Evolutionary conservation across 2,113 vertebrate genomes (phyloP), one percentile per base, ranked within the genome.

Genomic region (Synchiropus splendidus): DNA sequence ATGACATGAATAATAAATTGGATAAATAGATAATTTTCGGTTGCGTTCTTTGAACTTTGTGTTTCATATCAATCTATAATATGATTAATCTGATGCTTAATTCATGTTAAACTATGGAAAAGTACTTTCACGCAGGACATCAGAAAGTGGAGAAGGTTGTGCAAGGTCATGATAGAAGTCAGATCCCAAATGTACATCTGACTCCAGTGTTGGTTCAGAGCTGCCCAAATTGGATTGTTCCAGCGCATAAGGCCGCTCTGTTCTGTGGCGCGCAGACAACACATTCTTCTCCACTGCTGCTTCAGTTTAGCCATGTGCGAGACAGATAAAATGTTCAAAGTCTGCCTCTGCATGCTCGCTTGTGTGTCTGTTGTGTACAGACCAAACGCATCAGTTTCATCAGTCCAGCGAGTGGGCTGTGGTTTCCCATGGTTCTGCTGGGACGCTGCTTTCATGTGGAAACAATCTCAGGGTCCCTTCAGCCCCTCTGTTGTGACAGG

Each of bases 361-460:
- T n/a, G n/a, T n/a, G n/a, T n/a, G n/a, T n/a, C n/a, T n/a, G n/a
- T n/a, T n/a, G n/a, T n/a, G n/a, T n/a, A n/a, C n/a, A n/a, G n/a
- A n/a, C n/a, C n/a, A n/a, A n/a, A n/a, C n/a, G n/a, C n/a, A n/a
- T n/a, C n/a, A n/a, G 44, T 67, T 72, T 46, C 67, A 62, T 66
- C 53, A 50, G 43, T 61, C 44, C 15, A n/a, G n/a, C n/a, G n/a
- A n/a, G n/a, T 43, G 49, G 39, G 68, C 51, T 58, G n/a, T 47
- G 38, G 58, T 69, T 78, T 72, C 64, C 65, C 61, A 63, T 56
- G 58, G 70, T 77, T 77, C 74, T 63, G 44, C 46, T 54, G 43
- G 73, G 75, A 74, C 43, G 65, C 18, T 2, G 43, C 71, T 74
- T 79, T 79, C 60, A 78, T 79, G 63, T 82, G 65, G 61, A 75